Evolutionary conservation across 2,888 invertebrate genomes (phyloP).

Genomic region (Epinotia demarniana): DNA sequence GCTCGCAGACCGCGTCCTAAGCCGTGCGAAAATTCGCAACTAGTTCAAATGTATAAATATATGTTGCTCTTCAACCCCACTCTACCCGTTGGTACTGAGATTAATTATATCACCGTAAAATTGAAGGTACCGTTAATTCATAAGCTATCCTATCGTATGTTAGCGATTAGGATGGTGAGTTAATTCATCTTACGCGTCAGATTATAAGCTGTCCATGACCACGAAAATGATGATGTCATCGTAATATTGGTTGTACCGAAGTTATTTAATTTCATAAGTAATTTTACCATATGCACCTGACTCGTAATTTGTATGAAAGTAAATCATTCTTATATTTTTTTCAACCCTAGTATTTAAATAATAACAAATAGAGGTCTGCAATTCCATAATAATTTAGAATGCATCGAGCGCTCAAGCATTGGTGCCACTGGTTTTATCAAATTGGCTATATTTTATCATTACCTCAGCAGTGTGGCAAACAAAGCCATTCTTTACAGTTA

Average conservation of each 20-base stretch:
- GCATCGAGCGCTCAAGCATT: slow-evolving; percentile 4
- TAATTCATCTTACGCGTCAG: too few relatives aligned
- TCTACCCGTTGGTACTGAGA: neutral
- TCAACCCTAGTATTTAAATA: neutral
- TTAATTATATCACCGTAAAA: neutral
- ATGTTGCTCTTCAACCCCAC: slow-evolving; percentile 38
- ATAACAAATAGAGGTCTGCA: neutral
- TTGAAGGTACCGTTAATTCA: too few relatives aligned
- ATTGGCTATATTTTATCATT: slow-evolving; percentile 46
- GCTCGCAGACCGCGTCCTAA: slow-evolving; percentile 57
- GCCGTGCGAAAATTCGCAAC: slow-evolving; percentile 46
- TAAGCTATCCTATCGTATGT: too few relatives aligned
- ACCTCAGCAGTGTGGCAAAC: slow-evolving; percentile 38
- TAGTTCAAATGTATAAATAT: slow-evolving; percentile 47
- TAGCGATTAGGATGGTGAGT: too few relatives aligned
- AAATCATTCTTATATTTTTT: too few relatives aligned
- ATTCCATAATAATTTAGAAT: slow-evolving; percentile 4
- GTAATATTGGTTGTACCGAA: too few relatives aligned
- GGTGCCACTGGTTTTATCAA: slow-evolving; percentile 28
- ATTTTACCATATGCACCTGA: too few relatives aligned
- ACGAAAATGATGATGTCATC: too few relatives aligned
- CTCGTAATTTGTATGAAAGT: too few relatives aligned
- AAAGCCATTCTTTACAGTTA: slow-evolving; percentile 44
- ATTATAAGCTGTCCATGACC: too few relatives aligned
- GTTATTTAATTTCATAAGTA: too few relatives aligned